Conservation (phyloP, 2,797 vertebrate species). For the Carduelis carduelis region DNA sequence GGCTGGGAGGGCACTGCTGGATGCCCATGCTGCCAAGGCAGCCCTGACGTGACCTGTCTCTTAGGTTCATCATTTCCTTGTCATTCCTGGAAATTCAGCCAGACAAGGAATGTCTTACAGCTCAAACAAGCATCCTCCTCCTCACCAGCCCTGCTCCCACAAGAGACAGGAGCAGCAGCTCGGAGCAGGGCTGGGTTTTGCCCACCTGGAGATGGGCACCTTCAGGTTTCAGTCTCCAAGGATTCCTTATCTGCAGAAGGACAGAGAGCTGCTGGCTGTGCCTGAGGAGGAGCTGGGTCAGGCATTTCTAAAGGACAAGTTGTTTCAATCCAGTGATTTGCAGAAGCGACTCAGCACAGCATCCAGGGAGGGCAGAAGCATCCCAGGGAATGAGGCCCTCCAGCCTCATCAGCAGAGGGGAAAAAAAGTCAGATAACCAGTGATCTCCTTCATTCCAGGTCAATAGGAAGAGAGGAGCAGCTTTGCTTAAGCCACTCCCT, state of each 20-base stretch:
- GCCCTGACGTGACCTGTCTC: not conserved
- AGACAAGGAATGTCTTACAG: not conserved
- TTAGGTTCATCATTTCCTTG: not conserved
- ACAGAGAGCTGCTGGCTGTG: not conserved
- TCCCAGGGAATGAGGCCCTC: not conserved
- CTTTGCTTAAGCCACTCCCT: not conserved
- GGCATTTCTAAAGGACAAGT: not conserved
- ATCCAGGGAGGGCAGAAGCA: not conserved
- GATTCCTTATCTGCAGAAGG: not conserved
- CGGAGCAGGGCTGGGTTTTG: not conserved
- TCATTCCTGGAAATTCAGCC: not conserved
- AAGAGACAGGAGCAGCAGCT: accelerated
- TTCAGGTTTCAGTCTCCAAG: not conserved
- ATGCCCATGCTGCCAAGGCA: not conserved
- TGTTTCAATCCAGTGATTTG: not conserved
- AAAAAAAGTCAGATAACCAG: not conserved
- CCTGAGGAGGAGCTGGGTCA: accelerated
- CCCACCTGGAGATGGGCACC: not conserved
- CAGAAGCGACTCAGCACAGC: not conserved
- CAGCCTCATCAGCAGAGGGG: not conserved
- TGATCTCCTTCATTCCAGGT: not conserved
- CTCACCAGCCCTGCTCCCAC: not conserved
- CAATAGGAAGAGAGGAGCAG: not conserved
- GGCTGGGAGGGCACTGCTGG: not conserved
- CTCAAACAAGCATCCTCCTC: not conserved